A percentile compares a stretch with the other conserved stretches of the same genome.
phyloP scores from a whole-genome alignment of 2,888 invertebrate species.

The Tethea ocularis region DNA sequence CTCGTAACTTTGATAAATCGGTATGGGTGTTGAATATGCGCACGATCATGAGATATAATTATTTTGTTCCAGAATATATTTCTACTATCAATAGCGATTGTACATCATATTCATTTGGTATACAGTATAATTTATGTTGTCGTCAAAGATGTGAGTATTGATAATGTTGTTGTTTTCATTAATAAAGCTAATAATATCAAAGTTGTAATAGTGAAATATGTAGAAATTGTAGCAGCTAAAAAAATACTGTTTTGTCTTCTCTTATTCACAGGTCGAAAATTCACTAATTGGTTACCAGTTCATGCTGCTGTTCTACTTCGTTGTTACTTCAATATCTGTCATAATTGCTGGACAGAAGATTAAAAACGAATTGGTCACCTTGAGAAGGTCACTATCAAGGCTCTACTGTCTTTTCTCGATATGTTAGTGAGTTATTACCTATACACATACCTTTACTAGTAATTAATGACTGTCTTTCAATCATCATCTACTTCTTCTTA shows the following conservation, averaged over 20 bases:
- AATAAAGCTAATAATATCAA: too few species aligned
- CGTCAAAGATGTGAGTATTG: neutral
- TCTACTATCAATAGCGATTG: neutral
- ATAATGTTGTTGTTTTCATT: neutral
- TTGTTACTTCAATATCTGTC: neutral
- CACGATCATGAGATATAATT: neutral
- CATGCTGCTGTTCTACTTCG: neutral
- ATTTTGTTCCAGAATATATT: neutral
- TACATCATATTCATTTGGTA: neutral
- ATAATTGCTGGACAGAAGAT: slow-evolving; percentile 6
- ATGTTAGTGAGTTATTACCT: neutral
- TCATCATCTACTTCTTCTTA: too few species aligned
- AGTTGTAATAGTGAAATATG: too few species aligned
- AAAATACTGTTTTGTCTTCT: too few species aligned
- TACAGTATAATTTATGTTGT: neutral
- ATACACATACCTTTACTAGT: too few species aligned
- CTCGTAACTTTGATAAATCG: neutral
- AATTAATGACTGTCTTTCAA: too few species aligned
- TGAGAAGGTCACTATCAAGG: neutral
- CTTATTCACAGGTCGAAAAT: neutral
- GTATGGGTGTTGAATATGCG: too few species aligned
- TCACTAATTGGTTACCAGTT: neutral
- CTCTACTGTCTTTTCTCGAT: neutral
- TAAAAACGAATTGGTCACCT: neutral
- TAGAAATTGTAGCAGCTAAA: too few species aligned